Conservation (phyloP, 2,888 invertebrate species). For the Carterocephalus palaemon region DNA sequence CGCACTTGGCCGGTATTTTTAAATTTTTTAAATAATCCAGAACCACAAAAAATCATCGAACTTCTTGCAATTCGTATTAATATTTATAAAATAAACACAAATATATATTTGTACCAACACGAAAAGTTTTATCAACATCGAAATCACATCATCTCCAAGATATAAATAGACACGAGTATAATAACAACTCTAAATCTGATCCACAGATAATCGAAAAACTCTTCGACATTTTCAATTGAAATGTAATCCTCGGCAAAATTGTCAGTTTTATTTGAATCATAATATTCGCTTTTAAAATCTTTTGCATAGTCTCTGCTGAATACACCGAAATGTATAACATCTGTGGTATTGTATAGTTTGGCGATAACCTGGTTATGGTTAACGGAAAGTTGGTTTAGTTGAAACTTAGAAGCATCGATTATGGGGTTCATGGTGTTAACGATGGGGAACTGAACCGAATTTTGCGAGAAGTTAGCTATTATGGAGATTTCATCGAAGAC, state of each 20-base stretch:
- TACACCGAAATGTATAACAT: slow-evolving; percentile 50
- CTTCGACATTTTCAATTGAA: slow-evolving; percentile 52
- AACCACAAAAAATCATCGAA: neutral
- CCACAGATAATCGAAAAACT: slow-evolving; percentile 68
- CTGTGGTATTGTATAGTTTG: slow-evolving; percentile 38
- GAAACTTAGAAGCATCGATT: slow-evolving; percentile 37
- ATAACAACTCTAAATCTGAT: slow-evolving; percentile 58
- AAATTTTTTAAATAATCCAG: neutral
- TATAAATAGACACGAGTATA: slow-evolving; percentile 63
- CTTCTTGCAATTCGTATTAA: neutral
- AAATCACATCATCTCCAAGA: slow-evolving; percentile 68
- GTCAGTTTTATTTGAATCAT: slow-evolving; percentile 25
- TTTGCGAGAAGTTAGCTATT: slow-evolving; percentile 47
- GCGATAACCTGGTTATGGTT: slow-evolving; percentile 39
- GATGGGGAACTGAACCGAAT: slow-evolving; percentile 48
- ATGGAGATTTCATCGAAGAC: slow-evolving; percentile 50
- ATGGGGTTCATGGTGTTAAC: slow-evolving; percentile 40
- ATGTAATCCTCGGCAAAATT: slow-evolving; percentile 42
- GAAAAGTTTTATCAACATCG: too few relatives aligned
- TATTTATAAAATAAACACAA: too few relatives aligned
- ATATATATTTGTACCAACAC: too few relatives aligned
- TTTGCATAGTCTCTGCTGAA: slow-evolving; percentile 49
- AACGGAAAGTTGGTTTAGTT: slow-evolving; percentile 35
- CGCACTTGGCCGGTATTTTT: too few relatives aligned
- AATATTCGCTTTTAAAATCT: slow-evolving; percentile 37